Base-by-base conservation (phyloP, 2,888 invertebrate species). In the Troilus luridus region DNA sequence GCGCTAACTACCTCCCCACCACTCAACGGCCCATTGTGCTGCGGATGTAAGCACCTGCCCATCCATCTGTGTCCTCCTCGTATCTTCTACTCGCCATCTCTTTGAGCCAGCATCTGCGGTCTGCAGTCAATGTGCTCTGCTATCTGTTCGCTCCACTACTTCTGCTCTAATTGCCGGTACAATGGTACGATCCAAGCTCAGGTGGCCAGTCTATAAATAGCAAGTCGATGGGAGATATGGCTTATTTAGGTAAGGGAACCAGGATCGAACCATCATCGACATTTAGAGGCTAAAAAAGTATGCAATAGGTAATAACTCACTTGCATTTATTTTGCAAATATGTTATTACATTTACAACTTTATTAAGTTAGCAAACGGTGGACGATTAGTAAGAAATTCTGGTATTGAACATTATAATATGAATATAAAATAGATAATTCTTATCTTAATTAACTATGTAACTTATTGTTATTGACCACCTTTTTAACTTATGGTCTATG, bases 61-160 rank as follows among this genome's bases (percentile, higher is more conserved):
- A 56, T 56, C 56, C 85, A 85, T 85, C 85, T 85, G 85, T 85
- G 85, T 54, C 85, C 85, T n/a, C 54, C 54, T 3, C 85, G n/a
- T 85, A 85, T 85, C 85, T 85, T 21, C 14, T 85, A 12, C 85
- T 77, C 72, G 85, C 56, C 56, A 85, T 85, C 85, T 85, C 85
- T 85, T 58, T 85, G 85, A 54, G 56, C 56, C 21, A 85, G 56
- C 85, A 85, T 85, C 85, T 85, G 85, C 85, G 85, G 85, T 85
- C 85, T 85, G 85, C 56, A 58, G 56, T 58, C 85, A 85, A 85
- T 85, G 85, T 58, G 19, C 85, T 1, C 21, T n/a, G 12, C 54
- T 85, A 85, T 85, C 85, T 85, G 56, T 17, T n/a, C 56, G 17
- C 41, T 9, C 54, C 41, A 64, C 3, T 64, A n/a, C 64, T 64